These are phyloP conservation scores for Agrilus biguttatus DNA, from an alignment of 2,888 invertebrate species.

Conservation along the genomic window DNA sequence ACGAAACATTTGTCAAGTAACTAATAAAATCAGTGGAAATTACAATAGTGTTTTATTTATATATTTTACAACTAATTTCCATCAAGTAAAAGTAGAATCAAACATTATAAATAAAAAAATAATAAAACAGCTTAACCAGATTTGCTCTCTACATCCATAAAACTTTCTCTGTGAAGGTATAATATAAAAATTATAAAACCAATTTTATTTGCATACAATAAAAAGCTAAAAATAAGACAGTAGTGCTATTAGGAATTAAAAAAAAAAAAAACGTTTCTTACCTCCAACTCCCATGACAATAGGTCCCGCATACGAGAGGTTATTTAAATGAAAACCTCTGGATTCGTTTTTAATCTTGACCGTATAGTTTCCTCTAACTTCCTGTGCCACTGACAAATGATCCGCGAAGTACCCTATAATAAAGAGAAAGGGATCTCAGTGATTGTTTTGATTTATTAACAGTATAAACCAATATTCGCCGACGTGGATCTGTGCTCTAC, in stretches of 20 bases:
- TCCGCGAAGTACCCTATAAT: constrained; percentile 69
- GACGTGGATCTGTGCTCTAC: no score
- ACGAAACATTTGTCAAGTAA: no score
- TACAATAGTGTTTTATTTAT: no score
- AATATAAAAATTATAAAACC: neutral
- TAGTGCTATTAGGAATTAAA: neutral
- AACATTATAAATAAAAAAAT: no score
- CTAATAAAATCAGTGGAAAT: no score
- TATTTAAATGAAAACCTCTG: constrained; percentile 72
- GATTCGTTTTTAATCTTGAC: constrained; percentile 69
- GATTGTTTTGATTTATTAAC: neutral
- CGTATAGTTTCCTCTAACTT: constrained; percentile 64
- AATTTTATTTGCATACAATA: neutral
- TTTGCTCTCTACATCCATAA: no score
- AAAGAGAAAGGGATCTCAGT: neutral
- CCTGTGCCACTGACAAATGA: constrained; percentile 62
- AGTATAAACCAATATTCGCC: no score
- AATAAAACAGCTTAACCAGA: no score
- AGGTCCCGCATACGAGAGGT: constrained; percentile 90
- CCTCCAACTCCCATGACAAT: constrained; percentile 96
- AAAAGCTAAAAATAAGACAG: neutral
- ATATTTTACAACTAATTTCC: no score
- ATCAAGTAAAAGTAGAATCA: no score
- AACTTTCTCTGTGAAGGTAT: no score
- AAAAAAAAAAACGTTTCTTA: constrained; percentile 20